phyloP scores from a whole-genome alignment of 2,888 invertebrate species.

The Cantharis nigra region DNA sequence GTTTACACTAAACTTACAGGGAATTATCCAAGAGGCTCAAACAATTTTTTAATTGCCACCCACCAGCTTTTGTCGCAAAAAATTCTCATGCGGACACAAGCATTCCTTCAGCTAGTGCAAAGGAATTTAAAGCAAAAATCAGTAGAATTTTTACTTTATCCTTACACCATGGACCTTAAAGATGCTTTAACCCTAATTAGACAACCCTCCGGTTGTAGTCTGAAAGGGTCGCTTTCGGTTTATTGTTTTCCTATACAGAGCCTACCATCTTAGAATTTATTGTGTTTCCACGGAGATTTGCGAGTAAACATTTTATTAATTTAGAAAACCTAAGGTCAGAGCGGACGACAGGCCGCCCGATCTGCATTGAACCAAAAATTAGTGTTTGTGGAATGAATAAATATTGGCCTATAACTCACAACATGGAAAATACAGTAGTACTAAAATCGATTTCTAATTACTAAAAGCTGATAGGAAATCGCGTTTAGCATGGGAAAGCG shows the following conservation, averaged over 20 bases:
- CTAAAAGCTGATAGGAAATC: no score
- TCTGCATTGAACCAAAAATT: no score
- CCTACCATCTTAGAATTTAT: not conserved
- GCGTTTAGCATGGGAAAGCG: no score
- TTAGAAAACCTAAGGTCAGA: no score
- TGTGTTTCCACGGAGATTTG: not conserved
- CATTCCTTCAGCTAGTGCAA: not conserved
- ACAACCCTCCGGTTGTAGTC: not conserved
- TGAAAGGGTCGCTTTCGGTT: not conserved
- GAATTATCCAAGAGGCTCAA: not conserved
- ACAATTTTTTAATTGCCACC: not conserved
- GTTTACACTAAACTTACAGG: not conserved
- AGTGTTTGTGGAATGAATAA: no score
- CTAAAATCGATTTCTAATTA: no score
- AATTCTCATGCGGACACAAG: not conserved
- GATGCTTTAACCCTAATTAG: not conserved
- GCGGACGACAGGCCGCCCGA: no score
- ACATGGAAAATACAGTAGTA: no score
- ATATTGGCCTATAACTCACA: no score
- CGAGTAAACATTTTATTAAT: no score
- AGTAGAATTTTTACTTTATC: not conserved
- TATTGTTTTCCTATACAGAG: not conserved
- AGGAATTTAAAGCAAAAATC: not conserved
- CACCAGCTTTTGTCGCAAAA: not conserved
- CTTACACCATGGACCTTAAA: not conserved